Evolutionary conservation across 2,797 vertebrate genomes (phyloP), one percentile per base, ranked within the genome.

Genomic region (Margarornis squamiger): DNA sequence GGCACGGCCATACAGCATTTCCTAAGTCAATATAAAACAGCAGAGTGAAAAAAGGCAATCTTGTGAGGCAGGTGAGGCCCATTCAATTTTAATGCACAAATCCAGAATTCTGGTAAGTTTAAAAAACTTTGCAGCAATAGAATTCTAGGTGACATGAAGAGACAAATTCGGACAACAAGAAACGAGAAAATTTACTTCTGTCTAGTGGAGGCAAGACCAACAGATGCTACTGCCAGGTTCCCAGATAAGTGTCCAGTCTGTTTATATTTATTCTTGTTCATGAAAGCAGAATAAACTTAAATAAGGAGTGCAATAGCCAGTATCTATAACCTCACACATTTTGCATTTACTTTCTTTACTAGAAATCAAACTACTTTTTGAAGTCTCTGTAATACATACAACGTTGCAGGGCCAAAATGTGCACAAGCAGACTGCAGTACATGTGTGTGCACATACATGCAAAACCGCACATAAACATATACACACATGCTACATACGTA

Each of bases 401-500:
- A 76, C 58, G 27, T 9, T 26, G 12, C 72, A 26, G 22, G 29
- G 36, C 36, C 92, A 93, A 85, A 66, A 76, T 0, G 1, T 34
- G 66, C 10, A 46, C 22, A 80, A 41, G 21, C 4, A 49, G 46
- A 32, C 24, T 24, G 71, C 91, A 45, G 32, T n/a, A 43, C 19
- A 43, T 21, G 77, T 1, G 0, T 16, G 30, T 39, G 21, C 24
- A 78, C 34, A 62, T 10, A 51, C 30, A 72, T 48, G 48, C 16
- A 77, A 36, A 65, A 55, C 0, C 1, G 18, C 22, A 72, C 6
- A 1, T 22, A 46, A 48, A 78, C 2, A 2, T 12, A 23, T 1
- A 45, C 3, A 43, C 27, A 61, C 22, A 45, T 0, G 0, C 38
- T 19, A 65, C 0, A 2, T 43, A 66, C 4, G 16, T 48, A 87